phyloP scores from a whole-genome alignment of 2,888 invertebrate species.

The Drosophila leonis region DNA sequence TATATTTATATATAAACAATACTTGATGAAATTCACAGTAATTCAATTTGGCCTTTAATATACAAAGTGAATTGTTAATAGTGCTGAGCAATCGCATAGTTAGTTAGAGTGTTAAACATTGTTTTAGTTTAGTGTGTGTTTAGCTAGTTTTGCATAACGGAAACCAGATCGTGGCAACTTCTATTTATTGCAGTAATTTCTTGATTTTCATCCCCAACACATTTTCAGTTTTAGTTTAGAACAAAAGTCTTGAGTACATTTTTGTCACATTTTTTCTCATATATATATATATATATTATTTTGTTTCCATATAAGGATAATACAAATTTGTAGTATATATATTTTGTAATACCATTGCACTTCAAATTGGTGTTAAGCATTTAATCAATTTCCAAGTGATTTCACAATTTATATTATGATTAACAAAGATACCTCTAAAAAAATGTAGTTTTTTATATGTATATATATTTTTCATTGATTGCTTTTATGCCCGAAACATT shows the following conservation, averaged over 20 bases:
- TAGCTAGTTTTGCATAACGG: constrained; percentile 18
- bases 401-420: constrained; percentile 5
- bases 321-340: constrained; percentile 12
- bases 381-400: constrained; percentile 1
- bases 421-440: constrained; percentile 6
- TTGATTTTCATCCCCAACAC: not conserved
- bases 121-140: not conserved
- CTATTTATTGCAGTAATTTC: constrained; percentile 29
- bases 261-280: not conserved
- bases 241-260: constrained; percentile 4
- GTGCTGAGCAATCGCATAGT: constrained; percentile 22
- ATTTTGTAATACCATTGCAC: constrained; percentile 7
- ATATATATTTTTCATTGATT: not conserved
- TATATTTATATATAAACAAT: not conserved
- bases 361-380: constrained; percentile 22
- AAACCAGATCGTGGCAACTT: constrained; percentile 35
- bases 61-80: constrained; percentile 1
- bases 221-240: constrained; percentile 11
- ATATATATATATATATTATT: not conserved
- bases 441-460: not conserved
- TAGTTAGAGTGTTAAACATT: not conserved
- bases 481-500: constrained; percentile 4
- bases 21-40: not conserved
- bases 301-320: constrained; percentile 18
- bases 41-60: not conserved